Conservation (phyloP, 2,113 vertebrate species). For the Aspiorhynchus laticeps region DNA sequence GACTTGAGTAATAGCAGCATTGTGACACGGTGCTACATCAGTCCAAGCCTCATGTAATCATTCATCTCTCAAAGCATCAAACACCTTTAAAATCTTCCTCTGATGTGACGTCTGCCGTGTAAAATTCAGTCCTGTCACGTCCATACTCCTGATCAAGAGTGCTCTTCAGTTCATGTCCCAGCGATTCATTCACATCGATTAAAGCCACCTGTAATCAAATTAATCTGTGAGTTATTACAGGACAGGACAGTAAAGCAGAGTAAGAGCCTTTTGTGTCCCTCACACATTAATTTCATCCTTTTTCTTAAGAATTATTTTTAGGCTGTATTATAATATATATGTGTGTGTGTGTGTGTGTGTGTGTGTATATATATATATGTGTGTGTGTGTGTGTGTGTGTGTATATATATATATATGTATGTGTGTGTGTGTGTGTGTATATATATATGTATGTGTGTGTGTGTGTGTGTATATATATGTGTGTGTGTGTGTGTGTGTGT, state of each 20-base stretch:
- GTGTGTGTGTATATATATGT: too few relatives aligned
- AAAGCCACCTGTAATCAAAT: slow-evolving; percentile 56
- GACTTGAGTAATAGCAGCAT: too few relatives aligned
- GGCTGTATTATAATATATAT: background rate
- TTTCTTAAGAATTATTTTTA: background rate
- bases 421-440: too few relatives aligned
- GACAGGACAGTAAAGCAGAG: background rate
- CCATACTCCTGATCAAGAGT: slow-evolving; percentile 54
- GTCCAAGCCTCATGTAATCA: background rate
- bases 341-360: too few relatives aligned
- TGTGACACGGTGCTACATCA: background rate
- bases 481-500: too few relatives aligned
- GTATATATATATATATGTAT: background rate
- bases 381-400: too few relatives aligned
- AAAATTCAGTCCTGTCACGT: slow-evolving; percentile 43
- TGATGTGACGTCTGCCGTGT: slow-evolving; percentile 55
- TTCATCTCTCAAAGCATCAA: background rate
- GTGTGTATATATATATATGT: too few relatives aligned
- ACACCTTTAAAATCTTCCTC: slow-evolving; percentile 58
- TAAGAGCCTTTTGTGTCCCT: background rate
- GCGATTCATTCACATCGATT: slow-evolving; percentile 44
- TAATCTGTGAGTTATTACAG: background rate
- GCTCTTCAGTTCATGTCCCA: slow-evolving; percentile 47
- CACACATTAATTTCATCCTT: background rate
- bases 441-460: too few relatives aligned